Base-by-base conservation (phyloP, 1,140 invertebrate genomes). In the Cecropterus lyciades region DNA sequence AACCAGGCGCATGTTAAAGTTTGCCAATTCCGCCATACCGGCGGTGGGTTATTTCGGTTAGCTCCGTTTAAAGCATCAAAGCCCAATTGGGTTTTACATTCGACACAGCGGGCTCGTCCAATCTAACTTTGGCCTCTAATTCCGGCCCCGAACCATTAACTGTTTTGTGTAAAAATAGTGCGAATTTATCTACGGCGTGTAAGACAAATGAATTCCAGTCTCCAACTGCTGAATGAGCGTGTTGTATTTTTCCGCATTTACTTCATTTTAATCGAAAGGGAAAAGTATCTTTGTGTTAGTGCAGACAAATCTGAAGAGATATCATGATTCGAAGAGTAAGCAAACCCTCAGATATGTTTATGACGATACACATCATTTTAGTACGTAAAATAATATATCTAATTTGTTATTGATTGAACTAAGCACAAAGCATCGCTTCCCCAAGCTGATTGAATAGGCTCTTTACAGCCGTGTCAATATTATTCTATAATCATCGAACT, bases 1-100 rank as follows among this genome's bases (percentile, higher is more conserved):
- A 7, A 7, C 27, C 16, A 51, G 16, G 13, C 24, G 43, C 42
- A 49, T 10, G 40, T 20, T 13, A 3, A 69, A 17, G 30, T 42
- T 56, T 75, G 70, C 65, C 65, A 43, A 66, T 69, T 65, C 65
- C 51, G 56, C 68, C 75, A 72, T 65, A 71, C 68, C 66, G 77
- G 65, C 72, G 60, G 67, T 72, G 75, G 75, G 78, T 77, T 84
- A 81, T 85, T 84, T 81, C 75, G 73, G 77, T 74, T 70, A 73
- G 79, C 73, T 68, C 75, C 78, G 80, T 82, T 85, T 85, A 81
- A 83, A 82, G 80, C 82, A 83, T 84, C 80, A 84, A 84, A 82
- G 84, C 82, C 73, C 85, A 82, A 88, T 88, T 88, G 82, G 81
- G 80, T 87, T 87, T 87, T 84, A 87, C 79, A 85, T 85, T 78